phyloP scores from a whole-genome alignment of 1,140 invertebrate genomes.

The Zaprionus nigranus region DNA sequence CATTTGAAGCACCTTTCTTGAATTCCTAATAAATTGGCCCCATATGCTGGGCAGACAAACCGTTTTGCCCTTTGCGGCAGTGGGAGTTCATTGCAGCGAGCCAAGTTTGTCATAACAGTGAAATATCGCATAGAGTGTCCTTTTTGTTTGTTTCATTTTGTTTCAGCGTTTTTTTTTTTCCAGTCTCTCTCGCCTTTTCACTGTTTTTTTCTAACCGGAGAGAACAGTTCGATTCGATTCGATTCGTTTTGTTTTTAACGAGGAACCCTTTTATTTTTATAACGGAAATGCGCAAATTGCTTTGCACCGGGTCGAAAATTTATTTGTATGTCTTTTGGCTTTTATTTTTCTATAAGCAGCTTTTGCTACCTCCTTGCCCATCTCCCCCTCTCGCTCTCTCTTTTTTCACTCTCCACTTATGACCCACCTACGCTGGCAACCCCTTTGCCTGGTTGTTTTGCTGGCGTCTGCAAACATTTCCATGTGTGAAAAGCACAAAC shows the following conservation, averaged over 20 bases:
- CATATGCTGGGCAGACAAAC: constrained; percentile 10
- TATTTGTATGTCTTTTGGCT: constrained; percentile 72
- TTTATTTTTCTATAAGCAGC: constrained; percentile 77
- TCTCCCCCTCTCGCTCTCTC: not conserved
- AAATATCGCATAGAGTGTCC: constrained; percentile 60
- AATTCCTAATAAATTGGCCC: constrained; percentile 16
- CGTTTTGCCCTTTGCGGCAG: constrained; percentile 14
- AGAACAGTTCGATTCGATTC: constrained; percentile 34
- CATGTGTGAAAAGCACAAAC: constrained; percentile 72
- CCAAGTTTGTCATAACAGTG: constrained; percentile 72
- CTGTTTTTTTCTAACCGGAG: constrained; percentile 5
- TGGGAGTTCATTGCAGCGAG: constrained; percentile 64
- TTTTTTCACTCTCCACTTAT: not conserved
- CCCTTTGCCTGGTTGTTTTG: constrained; percentile 64
- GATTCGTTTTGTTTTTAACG: constrained; percentile 76
- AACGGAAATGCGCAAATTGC: constrained; percentile 81
- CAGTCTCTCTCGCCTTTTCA: not conserved
- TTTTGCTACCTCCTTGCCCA: constrained; percentile 43
- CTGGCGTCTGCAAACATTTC: constrained; percentile 80
- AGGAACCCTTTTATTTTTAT: constrained; percentile 77
- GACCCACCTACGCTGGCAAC: not conserved
- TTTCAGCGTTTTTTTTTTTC: constrained; percentile 56
- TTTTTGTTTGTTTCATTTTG: constrained; percentile 45
- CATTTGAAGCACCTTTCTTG: not conserved
- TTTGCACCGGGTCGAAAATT: constrained; percentile 75